phyloP scores from a whole-genome alignment of 2,797 vertebrate genomes.

The Poeciliopsis infans region DNA sequence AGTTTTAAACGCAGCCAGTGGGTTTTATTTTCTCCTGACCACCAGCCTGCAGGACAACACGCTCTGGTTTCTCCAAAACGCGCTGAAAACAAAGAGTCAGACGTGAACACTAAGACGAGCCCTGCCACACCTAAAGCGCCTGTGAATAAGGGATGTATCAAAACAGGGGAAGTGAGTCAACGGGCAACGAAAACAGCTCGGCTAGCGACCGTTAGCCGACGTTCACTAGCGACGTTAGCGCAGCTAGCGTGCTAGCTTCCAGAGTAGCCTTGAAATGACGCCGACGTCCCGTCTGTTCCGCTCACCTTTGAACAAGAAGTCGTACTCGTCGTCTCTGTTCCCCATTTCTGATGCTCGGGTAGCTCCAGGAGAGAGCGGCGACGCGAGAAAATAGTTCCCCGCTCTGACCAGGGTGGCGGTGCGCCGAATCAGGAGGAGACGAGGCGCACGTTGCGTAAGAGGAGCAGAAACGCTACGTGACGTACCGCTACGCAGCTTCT shows the following conservation, averaged over 20 bases:
- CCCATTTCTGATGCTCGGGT: slow-evolving; percentile 69
- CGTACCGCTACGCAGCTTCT: background rate
- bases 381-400: slow-evolving; percentile 17
- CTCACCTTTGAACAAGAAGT: slow-evolving; percentile 87
- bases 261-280: background rate
- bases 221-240: slow-evolving; percentile 21
- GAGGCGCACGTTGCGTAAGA: slow-evolving; percentile 48
- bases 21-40: slow-evolving; percentile 13
- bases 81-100: background rate
- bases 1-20: background rate
- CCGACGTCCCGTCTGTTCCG: background rate
- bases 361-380: slow-evolving; percentile 19
- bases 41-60: slow-evolving; percentile 28
- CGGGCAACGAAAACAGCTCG: background rate
- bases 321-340: slow-evolving; percentile 86
- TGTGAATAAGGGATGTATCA: background rate
- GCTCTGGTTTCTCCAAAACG: slow-evolving; percentile 1
- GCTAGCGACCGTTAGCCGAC: slow-evolving; percentile 52
- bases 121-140: accelerated
- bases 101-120: background rate
- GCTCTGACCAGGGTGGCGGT: slow-evolving; percentile 34
- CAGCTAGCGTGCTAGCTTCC: slow-evolving; percentile 44
- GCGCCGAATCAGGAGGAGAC: slow-evolving; percentile 52
- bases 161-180: background rate
- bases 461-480: slow-evolving; percentile 39